These are phyloP conservation scores for Microtus richardsoni DNA, from an alignment of 2,113 vertebrate species.

Conservation along the genomic window DNA sequence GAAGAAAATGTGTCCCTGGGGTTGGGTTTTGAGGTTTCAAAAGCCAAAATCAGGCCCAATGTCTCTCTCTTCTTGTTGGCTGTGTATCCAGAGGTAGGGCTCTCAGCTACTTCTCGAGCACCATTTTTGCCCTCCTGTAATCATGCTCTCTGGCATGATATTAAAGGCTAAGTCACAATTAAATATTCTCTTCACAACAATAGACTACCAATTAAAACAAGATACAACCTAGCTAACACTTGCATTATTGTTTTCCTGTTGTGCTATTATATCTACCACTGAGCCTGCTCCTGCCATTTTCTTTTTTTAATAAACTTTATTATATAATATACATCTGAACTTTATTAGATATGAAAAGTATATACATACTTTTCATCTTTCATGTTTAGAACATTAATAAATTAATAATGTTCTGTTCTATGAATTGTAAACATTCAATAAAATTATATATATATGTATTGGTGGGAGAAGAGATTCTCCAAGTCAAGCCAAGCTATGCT, in stretches of 20 bases:
- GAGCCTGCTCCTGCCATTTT: fast-evolving
- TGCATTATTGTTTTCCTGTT: background rate
- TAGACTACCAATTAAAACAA: background rate
- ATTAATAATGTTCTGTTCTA: background rate
- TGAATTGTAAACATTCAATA: background rate
- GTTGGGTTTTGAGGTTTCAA: background rate
- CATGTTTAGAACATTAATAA: background rate
- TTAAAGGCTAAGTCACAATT: background rate
- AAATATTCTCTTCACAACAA: background rate
- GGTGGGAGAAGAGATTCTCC: background rate
- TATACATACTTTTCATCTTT: background rate
- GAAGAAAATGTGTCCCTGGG: background rate
- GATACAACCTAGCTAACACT: background rate
- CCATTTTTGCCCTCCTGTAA: background rate
- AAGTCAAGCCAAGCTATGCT: background rate
- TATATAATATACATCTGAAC: background rate
- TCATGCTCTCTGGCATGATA: background rate
- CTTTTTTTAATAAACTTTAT: background rate
- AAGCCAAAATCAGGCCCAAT: background rate
- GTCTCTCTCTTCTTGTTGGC: background rate
- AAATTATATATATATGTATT: background rate
- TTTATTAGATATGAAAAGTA: background rate
- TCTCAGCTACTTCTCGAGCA: background rate
- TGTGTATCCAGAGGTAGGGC: background rate
- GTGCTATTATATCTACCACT: background rate